A percentile compares a stretch with the other conserved stretches of the same genome.
phyloP scores from a whole-genome alignment of 1,140 invertebrate genomes.

The Stegodyphus dumicola region DNA sequence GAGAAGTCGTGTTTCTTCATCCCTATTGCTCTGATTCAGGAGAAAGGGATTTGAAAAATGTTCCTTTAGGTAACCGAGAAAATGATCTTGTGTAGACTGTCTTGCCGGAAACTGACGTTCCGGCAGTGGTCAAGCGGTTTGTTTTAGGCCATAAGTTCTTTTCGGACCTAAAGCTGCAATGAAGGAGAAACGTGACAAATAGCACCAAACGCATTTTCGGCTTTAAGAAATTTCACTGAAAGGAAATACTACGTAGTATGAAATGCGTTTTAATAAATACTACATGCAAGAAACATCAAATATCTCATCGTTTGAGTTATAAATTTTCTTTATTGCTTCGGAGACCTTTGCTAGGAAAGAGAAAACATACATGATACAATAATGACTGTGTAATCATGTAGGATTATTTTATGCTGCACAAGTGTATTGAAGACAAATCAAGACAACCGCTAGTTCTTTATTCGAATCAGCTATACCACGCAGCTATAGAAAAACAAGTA shows the following conservation, averaged over 20 bases:
- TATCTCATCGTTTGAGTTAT: too few species aligned
- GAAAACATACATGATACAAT: too few species aligned
- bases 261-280: neutral
- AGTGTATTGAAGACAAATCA: too few species aligned
- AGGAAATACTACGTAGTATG: neutral
- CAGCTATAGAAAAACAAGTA: too few species aligned
- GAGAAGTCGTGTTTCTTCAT: neutral
- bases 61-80: slow-evolving; percentile 32
- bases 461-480: too few species aligned
- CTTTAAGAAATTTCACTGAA: neutral
- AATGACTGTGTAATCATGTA: too few species aligned
- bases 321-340: too few species aligned
- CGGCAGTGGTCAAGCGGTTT: slow-evolving; percentile 38
- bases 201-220: neutral
- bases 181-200: slow-evolving; percentile 47
- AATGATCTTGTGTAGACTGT: slow-evolving; percentile 22
- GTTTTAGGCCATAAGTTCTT: slow-evolving; percentile 44
- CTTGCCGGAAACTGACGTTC: slow-evolving; percentile 21
- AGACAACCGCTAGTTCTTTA: too few species aligned
- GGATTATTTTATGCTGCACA: too few species aligned
- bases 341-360: too few species aligned
- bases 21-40: neutral
- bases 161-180: slow-evolving; percentile 20
- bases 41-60: neutral
- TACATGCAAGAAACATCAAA: neutral